These are phyloP conservation scores for Sebastes baramenuke DNA, from an alignment of 2,797 vertebrate genomes.

Conservation along the genomic window DNA sequence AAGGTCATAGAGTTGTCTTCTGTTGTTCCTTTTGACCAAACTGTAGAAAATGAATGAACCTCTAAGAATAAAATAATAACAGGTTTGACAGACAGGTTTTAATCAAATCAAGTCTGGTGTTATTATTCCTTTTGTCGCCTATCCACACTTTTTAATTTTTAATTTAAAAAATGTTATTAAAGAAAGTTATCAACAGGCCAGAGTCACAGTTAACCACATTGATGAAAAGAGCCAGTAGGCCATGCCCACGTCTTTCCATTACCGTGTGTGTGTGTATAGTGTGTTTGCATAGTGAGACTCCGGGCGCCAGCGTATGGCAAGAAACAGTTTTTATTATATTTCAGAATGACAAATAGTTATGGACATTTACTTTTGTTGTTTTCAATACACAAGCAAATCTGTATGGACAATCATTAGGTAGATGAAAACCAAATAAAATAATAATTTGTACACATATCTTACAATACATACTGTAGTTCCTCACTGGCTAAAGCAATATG, in stretches of 20 bases:
- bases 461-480: constrained; percentile 92
- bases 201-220: not conserved
- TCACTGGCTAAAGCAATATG: constrained; percentile 92
- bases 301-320: constrained; percentile 57
- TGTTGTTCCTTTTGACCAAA: not conserved
- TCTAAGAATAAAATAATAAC: constrained; percentile 19
- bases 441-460: constrained; percentile 96
- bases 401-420: constrained; percentile 92
- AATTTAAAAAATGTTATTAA: constrained; percentile 32
- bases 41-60: not conserved
- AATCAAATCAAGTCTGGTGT: constrained; percentile 17
- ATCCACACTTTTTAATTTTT: not conserved
- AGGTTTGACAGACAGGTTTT: not conserved
- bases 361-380: constrained; percentile 90
- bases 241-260: not conserved
- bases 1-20: not conserved
- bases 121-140: not conserved
- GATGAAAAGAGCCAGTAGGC: not conserved
- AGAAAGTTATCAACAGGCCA: constrained; percentile 6
- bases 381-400: constrained; percentile 95
- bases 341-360: constrained; percentile 95
- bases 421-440: constrained; percentile 93
- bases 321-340: constrained; percentile 93
- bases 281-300: not conserved
- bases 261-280: not conserved